Evolutionary conservation across 2,113 vertebrate genomes (phyloP).

Genomic region (Sus scrofa): T2T-Sscrofa CM000816.6:40597501-40598000

Average conservation of each 20-base stretch:
- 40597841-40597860: slow-evolving; percentile 51
- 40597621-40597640: not conserved
- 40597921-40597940: slow-evolving; percentile 14
- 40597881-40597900: slow-evolving; percentile 43
- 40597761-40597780: slow-evolving; percentile 51
- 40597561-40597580: slow-evolving; percentile 12
- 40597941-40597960: not conserved
- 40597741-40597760: not conserved
- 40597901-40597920: not conserved
- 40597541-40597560: not conserved
- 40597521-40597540: not conserved
- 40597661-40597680: slow-evolving; percentile 8
- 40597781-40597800: slow-evolving; percentile 61
- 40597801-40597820: slow-evolving; percentile 61
- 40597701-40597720: not conserved
- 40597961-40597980: not conserved
- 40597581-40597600: not conserved
- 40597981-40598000: not conserved
- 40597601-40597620: slow-evolving; percentile 22
- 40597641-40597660: slow-evolving; percentile 64
- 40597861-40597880: slow-evolving; percentile 21
- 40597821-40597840: slow-evolving; percentile 9
- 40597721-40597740: slow-evolving; percentile 54
- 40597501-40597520: not conserved
- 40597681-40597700: slow-evolving; percentile 55